Evolutionary conservation across 2,888 invertebrate genomes (phyloP).

Genomic region (Sinhomidia bicolor): DNA sequence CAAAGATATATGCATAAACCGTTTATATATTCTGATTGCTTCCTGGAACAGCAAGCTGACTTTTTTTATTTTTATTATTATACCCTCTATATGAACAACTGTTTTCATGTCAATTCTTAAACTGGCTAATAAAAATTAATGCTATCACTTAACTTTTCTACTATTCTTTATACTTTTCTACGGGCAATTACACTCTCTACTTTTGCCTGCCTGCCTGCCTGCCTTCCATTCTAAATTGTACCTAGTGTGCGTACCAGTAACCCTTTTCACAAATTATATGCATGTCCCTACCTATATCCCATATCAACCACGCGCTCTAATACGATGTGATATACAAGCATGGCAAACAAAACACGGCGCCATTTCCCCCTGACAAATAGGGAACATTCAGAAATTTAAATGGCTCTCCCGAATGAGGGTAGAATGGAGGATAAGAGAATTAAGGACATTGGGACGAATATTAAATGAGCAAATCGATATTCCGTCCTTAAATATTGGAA

Average conservation of each 20-base stretch:
- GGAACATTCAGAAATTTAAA: neutral
- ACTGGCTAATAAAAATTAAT: slow-evolving; percentile 50
- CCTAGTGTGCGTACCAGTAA: too few species aligned
- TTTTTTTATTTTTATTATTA: neutral
- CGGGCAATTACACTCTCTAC: neutral
- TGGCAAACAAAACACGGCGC: neutral
- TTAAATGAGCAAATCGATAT: neutral
- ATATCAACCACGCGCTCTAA: too few species aligned
- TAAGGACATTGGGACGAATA: neutral
- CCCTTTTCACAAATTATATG: too few species aligned
- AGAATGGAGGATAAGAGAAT: neutral
- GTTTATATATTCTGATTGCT: neutral
- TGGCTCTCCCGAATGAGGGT: neutral
- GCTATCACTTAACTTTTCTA: slow-evolving; percentile 23
- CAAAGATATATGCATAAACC: neutral
- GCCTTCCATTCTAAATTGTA: too few species aligned
- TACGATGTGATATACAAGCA: neutral
- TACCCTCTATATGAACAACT: neutral
- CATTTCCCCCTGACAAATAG: neutral
- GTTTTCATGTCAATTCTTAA: slow-evolving; percentile 30
- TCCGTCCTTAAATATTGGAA: neutral
- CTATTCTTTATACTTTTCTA: neutral
- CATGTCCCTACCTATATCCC: too few species aligned
- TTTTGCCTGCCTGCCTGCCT: neutral
- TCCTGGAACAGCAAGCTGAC: neutral